Base-by-base conservation (phyloP, 2,888 invertebrate genomes). In the Cistogaster globosa region DNA sequence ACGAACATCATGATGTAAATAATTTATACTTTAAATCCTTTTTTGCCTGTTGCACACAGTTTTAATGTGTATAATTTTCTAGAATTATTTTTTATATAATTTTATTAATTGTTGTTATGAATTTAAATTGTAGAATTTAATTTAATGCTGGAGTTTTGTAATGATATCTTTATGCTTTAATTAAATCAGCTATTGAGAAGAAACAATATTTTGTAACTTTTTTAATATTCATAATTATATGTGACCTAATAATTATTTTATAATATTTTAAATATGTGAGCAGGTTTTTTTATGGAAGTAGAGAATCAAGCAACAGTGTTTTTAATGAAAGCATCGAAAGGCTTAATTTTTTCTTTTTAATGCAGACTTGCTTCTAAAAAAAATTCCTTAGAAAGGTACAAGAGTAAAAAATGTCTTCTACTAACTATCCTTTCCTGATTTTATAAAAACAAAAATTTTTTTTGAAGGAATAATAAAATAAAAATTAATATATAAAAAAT, bases 1-100 rank as follows among this genome's bases (percentile, higher is more conserved):
- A 11, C 20, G 9, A 26, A 53, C 32, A 62, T 62, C 38, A 22
- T 60, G 58, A 74, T 65, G 75, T 18, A 55, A 55, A 53, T 45
- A 42, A 42, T 20, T 65, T 16, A 75, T 26, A 63, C 26, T 63
- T 2, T 65, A 11, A 5, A 11, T 14, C 42, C 6, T 45, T 63
- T 65, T 2, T 38, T 55, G 42, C 6, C 32, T 32, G 32, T 32
- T 32, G 32, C n/a, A 14, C 22, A 62, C 38, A 14, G 11, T n/a
- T 48, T 48, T n/a, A 38, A 9, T 53, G 7, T 38, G n/a, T 3
- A 16, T 8, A n/a, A 14, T 62, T 20, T 62, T 62, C 12, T 48
- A 7, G 9, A 18, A 53, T 42, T 42, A 48, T 74, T 53, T 26
- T 14, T 74, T 53, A 63, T 53, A n/a, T 42, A 42, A 20, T 16